Evolutionary conservation across 2,888 invertebrate genomes (phyloP), one percentile per base, ranked within the genome.

Genomic region (Halocaridina rubra): DNA sequence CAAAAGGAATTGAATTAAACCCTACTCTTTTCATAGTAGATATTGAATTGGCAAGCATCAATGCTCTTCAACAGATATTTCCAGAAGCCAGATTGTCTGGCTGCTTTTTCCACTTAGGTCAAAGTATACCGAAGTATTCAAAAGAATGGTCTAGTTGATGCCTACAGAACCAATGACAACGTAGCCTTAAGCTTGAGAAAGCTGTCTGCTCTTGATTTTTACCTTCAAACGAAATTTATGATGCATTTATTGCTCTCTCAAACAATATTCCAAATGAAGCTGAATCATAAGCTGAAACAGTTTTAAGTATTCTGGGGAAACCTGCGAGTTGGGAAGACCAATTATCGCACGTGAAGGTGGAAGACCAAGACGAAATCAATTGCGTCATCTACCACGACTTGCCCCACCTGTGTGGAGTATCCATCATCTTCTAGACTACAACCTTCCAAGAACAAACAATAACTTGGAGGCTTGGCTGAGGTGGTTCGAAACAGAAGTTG

Each of bases 371-470:
- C 19, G 64, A 64, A 13, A n/a, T 19, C 1, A 19, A 19, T 0
- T n/a, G 64, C 64, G 64, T 64, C 64, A 2, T 19, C 64, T 19
- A 3, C 75, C 53, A 75, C 22, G 10, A 75, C 24, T 75, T 75
- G 39, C 75, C 46, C 74, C 57, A 24, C 39, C 75, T 75, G 24
- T 75, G 46, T 75, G 75, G 75, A 75, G 53, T 75, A 75, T 75
- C n/a, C 75, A 53, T 75, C 46, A 75, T 75, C 75, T 75, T 24
- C 75, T 46, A 46, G 75, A 19, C 33, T 75, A 75, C 75, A 75
- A 53, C 46, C 75, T 75, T 46, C 75, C 75, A 46, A 53, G 75
- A 75, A 75, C 75, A 46, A 75, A 75, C 24, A 75, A 75, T 24
- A 75, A 75, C 46, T 53, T 75, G 53, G 27, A 75, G 46, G 75